Evolutionary conservation across 2,888 invertebrate species (phyloP).

Genomic region (Ormyrus nitidulus): DNA sequence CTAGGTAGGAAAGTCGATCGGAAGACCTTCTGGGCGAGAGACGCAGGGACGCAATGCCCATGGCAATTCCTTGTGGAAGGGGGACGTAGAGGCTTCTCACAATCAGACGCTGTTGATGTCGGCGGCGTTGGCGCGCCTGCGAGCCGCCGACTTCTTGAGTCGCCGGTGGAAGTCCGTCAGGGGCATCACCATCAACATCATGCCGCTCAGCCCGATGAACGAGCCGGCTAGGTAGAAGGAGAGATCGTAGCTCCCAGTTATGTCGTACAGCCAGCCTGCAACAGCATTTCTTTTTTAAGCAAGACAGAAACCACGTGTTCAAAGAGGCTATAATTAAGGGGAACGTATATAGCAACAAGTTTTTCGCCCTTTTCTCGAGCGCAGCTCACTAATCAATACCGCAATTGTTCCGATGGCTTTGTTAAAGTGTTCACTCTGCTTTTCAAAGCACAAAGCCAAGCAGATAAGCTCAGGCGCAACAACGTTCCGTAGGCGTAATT

Average conservation of each 20-base stretch:
- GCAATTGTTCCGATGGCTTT: constrained; percentile 20
- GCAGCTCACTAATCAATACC: constrained; percentile 43
- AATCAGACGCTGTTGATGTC: constrained; percentile 70
- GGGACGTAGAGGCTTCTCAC: constrained; percentile 33
- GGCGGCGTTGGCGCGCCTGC: constrained; percentile 51
- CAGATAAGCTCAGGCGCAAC: too few relatives aligned
- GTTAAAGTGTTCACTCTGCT: constrained; percentile 5
- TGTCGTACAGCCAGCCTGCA: constrained; percentile 89
- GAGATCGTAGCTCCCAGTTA: constrained; percentile 85
- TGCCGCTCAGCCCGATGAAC: constrained; percentile 86
- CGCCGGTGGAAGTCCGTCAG: constrained; percentile 68
- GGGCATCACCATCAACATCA: constrained; percentile 78
- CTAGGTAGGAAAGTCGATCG: too few relatives aligned
- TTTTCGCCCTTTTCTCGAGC: too few relatives aligned
- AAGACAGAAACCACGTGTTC: too few relatives aligned
- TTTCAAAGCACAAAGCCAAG: too few relatives aligned
- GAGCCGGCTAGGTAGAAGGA: constrained; percentile 89
- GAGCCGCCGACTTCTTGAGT: constrained; percentile 58
- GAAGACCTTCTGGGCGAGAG: too few relatives aligned
- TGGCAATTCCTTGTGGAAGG: too few relatives aligned
- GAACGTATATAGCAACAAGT: too few relatives aligned
- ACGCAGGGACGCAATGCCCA: too few relatives aligned
- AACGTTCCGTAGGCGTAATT: not conserved
- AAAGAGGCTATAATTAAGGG: too few relatives aligned
- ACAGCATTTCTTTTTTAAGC: constrained; percentile 11